These are phyloP conservation scores for Agonopterix subpropinquella DNA, from an alignment of 2,888 invertebrate genomes.

Conservation along the genomic window DNA sequence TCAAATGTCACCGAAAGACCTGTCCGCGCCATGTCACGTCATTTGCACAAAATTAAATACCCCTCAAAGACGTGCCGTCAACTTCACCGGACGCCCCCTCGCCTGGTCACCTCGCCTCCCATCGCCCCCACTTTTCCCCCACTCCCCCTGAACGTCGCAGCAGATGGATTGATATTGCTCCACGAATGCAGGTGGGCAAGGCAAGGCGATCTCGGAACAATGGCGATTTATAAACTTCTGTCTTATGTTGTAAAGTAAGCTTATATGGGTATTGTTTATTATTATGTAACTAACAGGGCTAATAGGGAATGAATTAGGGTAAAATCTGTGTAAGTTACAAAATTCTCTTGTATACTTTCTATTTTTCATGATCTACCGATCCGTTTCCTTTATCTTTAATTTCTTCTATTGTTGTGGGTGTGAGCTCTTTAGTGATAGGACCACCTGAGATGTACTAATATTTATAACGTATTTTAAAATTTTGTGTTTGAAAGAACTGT, in stretches of 20 bases:
- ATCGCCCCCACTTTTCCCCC: conserved; percentile 17
- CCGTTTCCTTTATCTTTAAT: no score
- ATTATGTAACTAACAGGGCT: background rate
- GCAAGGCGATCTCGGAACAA: conserved; percentile 53
- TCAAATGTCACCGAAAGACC: conserved; percentile 19
- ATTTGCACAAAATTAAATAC: conserved; percentile 71
- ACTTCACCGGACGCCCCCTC: conserved; percentile 25
- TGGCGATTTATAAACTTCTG: conserved; percentile 53
- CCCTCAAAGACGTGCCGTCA: conserved; percentile 54
- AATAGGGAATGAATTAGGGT: no score
- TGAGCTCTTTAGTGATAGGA: no score
- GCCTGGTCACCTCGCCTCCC: conserved; percentile 15
- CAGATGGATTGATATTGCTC: conserved; percentile 69
- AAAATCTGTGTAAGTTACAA: no score
- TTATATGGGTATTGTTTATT: background rate
- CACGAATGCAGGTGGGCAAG: conserved; percentile 60
- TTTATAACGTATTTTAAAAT: no score
- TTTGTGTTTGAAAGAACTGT: no score
- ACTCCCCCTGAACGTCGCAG: conserved; percentile 22
- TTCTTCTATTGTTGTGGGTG: no score
- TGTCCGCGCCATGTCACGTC: conserved; percentile 40
- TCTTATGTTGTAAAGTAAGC: conserved; percentile 24
- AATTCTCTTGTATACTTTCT: no score
- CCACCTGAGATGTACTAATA: no score
- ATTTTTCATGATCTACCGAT: no score